Percentiles rank a stretch among this genome's conserved stretches.
phyloP scores from a whole-genome alignment of 2,797 vertebrate species.

The Limosa lapponica region DNA sequence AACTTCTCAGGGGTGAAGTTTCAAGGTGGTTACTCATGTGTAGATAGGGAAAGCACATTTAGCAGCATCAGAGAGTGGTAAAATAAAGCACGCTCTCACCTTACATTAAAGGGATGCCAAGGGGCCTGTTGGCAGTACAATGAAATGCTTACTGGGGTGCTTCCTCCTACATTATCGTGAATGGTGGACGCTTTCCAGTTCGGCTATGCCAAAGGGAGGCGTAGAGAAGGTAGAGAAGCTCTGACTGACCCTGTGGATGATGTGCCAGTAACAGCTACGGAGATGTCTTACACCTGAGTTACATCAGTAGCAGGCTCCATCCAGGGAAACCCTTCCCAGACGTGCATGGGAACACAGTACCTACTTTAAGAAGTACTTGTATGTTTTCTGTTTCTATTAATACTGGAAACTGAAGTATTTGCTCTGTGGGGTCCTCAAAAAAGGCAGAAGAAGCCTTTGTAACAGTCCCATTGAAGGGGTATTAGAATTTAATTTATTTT shows the following conservation, averaged over 20 bases:
- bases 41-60: not conserved
- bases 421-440: not conserved
- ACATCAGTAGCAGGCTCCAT: not conserved
- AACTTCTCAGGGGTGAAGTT: not conserved
- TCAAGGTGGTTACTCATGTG: not conserved
- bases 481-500: not conserved
- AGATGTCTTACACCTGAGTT: too few relatives aligned
- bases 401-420: not conserved
- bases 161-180: not conserved
- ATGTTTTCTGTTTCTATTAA: not conserved
- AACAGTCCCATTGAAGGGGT: not conserved
- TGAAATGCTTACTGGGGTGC: not conserved
- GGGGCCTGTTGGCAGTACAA: not conserved
- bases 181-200: not conserved
- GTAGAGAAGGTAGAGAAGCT: not conserved
- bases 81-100: not conserved
- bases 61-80: not conserved
- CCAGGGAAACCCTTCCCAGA: fast-evolving
- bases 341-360: fast-evolving
- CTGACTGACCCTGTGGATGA: not conserved
- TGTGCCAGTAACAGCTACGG: not conserved
- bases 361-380: not conserved
- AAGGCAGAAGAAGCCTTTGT: not conserved
- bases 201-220: not conserved
- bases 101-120: not conserved